Conservation (phyloP, 2,113 vertebrate genomes). For the Amphiprion ocellaris region DNA sequence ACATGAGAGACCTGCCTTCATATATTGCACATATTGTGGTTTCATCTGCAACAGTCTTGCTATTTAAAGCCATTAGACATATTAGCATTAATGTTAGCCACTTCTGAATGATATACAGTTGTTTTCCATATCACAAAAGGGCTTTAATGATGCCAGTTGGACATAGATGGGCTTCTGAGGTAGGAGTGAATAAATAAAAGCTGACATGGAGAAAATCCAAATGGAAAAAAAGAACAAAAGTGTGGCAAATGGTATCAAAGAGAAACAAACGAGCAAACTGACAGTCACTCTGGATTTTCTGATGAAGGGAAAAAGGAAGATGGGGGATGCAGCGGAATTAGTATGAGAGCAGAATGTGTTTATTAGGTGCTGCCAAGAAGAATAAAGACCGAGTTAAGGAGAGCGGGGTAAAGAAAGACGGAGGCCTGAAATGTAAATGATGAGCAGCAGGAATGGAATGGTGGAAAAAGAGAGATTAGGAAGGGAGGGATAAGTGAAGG, state of each 20-base stretch:
- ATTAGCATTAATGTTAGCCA: too few relatives aligned
- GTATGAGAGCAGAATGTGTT: constrained; percentile 9
- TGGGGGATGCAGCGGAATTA: not conserved
- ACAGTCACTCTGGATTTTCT: not conserved
- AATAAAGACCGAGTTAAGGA: not conserved
- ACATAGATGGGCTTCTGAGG: not conserved
- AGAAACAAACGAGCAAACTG: not conserved
- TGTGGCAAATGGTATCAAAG: not conserved
- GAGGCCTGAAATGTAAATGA: not conserved
- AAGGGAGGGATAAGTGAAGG: not conserved
- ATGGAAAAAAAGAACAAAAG: not conserved
- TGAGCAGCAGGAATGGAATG: not conserved
- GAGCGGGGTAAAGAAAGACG: not conserved
- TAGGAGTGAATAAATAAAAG: not conserved
- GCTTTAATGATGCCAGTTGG: not conserved
- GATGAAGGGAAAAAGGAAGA: not conserved
- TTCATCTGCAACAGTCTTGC: too few relatives aligned
- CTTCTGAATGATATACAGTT: not conserved
- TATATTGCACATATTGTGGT: too few relatives aligned
- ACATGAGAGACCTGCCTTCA: too few relatives aligned
- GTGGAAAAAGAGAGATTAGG: constrained; percentile 11
- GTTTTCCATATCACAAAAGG: not conserved
- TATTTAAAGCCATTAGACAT: too few relatives aligned
- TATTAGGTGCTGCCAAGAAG: constrained; percentile 1
- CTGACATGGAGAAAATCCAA: not conserved